Evolutionary conservation across 2,888 invertebrate species (phyloP).

Genomic region (Diarsia mendica): DNA sequence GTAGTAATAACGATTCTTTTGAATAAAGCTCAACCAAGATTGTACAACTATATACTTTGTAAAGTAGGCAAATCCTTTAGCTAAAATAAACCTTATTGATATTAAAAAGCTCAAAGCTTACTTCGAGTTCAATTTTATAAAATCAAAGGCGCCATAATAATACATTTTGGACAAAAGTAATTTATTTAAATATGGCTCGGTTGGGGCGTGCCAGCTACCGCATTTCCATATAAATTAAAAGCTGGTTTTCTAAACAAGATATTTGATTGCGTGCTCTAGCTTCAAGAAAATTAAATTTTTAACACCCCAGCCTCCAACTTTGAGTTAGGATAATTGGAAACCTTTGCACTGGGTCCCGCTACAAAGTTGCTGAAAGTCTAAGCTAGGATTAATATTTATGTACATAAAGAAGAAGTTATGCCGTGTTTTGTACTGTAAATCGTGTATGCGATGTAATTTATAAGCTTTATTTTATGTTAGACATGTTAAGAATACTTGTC

Average conservation of each 20-base stretch:
- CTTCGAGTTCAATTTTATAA: conserved; percentile 40
- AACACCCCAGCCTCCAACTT: conserved; percentile 39
- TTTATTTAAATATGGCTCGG: conserved; percentile 75
- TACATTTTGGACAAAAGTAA: conserved; percentile 68
- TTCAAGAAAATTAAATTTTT: conserved; percentile 63
- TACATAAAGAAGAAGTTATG: neutral
- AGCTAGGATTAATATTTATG: conserved; percentile 7
- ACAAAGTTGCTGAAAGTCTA: conserved; percentile 30
- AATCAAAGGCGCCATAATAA: conserved; percentile 55
- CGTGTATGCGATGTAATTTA: neutral
- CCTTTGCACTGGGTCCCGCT: conserved; percentile 31
- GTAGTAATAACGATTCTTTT: neutral
- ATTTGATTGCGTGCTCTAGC: conserved; percentile 76
- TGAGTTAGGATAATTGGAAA: conserved; percentile 52
- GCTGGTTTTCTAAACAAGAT: conserved; percentile 79
- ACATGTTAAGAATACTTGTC: neutral
- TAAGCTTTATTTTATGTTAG: neutral
- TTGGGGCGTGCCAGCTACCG: conserved; percentile 68
- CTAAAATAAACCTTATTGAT: conserved; percentile 1
- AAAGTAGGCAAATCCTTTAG: neutral
- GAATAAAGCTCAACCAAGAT: neutral
- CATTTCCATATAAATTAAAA: conserved; percentile 88
- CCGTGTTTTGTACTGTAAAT: conserved; percentile 4
- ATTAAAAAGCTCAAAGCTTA: conserved; percentile 25
- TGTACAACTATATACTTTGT: conserved; percentile 1